Evolutionary conservation across 1,140 invertebrate species (phyloP), one percentile per base, ranked within the genome.

Genomic region (Aphaenogaster ashmeadi): DNA sequence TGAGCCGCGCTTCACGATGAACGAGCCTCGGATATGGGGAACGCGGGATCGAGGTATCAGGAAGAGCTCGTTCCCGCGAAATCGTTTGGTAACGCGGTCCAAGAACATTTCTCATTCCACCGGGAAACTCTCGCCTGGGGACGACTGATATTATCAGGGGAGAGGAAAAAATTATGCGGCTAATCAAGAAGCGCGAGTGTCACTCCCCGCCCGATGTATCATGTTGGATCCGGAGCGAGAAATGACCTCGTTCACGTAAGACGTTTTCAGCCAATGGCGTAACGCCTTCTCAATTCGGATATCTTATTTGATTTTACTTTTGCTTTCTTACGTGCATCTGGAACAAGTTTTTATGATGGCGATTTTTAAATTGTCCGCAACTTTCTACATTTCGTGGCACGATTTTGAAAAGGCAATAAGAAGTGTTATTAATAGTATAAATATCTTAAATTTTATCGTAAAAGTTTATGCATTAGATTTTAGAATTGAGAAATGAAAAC

Each of bases 161-260:
- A 44, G 38, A 21, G 69, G 47, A 88, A 91, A 91, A 91, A 86
- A 88, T 91, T 86, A 89, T 89, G 81, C 88, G 71, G 80, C 90
- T 89, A 91, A 91, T 91, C 88, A 89, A 88, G 90, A 83, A 78
- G 47, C 85, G 86, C 56, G 86, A 15, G 77, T 74, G 87, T 91
- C 87, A 67, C 75, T 78, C 60, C 9, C 4, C n/a, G 50, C 27
- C 56, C 88, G 60, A 91, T 91, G 71, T 88, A 88, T 91, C 81
- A 91, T 47, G 38, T 41, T 69, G 75, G 85, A 89, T 91, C 80
- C 62, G 11, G 11, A 47, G 44, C 41, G 88, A 89, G 83, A 88
- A 91, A 91, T 91, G 80, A 56, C 33, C 58, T 74, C 64, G 18
- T 27, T 87, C 77, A 41, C 38, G 9, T 33, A 81, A 88, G 87